phyloP scores from a whole-genome alignment of 2,797 vertebrate species.

The Rhabdomys pumilio region DNA sequence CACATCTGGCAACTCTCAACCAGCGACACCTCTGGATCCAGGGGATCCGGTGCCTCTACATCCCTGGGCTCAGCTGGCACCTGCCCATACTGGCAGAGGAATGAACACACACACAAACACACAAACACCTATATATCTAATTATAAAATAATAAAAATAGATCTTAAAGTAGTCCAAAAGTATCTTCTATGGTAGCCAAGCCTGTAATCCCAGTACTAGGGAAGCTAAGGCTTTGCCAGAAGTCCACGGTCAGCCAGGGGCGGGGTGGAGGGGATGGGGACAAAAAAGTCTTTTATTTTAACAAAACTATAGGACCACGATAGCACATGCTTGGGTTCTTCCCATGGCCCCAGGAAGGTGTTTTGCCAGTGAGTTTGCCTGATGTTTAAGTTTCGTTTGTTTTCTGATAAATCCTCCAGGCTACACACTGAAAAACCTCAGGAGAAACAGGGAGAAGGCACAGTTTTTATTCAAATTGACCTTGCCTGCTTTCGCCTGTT shows the following conservation, averaged over 20 bases:
- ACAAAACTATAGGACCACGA: neutral
- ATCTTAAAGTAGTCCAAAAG: no score
- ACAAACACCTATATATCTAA: no score
- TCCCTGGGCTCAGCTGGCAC: neutral
- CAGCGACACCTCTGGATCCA: no score
- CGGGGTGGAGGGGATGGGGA: rapidly evolving
- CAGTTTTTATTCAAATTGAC: neutral
- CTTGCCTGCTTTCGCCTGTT: neutral
- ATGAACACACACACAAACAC: neutral
- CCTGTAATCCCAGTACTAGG: neutral
- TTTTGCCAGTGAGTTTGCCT: neutral
- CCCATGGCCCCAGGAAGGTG: neutral
- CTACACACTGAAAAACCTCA: neutral
- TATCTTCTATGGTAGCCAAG: neutral
- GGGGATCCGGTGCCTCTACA: no score
- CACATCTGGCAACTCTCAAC: neutral
- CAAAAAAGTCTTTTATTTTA: neutral
- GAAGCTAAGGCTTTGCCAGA: neutral
- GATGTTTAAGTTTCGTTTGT: neutral
- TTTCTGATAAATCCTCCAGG: neutral
- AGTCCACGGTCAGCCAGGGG: no score
- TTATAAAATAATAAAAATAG: neutral
- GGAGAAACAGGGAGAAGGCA: neutral
- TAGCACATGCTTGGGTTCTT: neutral
- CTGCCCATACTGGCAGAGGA: neutral